phyloP scores from a whole-genome alignment of 2,888 invertebrate genomes.

The Xanthorhoe designata region DNA sequence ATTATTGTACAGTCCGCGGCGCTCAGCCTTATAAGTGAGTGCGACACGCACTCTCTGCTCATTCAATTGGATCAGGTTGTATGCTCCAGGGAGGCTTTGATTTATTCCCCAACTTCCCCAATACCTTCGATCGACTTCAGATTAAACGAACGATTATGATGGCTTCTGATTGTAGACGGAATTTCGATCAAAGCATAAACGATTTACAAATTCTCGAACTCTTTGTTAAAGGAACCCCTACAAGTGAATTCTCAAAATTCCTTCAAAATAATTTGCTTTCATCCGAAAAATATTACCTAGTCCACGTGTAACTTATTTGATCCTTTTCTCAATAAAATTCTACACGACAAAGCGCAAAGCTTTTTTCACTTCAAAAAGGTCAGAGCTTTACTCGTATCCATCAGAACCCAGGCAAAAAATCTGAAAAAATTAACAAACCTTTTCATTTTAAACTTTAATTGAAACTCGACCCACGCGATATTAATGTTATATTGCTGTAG shows the following conservation, averaged over 20 bases:
- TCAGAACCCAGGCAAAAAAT: neutral
- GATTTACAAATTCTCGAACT: neutral
- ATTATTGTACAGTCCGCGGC: neutral
- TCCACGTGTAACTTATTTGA: neutral
- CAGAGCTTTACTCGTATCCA: neutral
- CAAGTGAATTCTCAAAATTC: neutral
- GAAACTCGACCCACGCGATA: neutral
- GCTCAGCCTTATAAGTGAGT: conserved; percentile 2
- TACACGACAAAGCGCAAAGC: neutral
- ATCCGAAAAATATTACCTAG: no score
- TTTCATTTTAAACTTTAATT: neutral
- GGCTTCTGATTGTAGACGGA: conserved; percentile 5
- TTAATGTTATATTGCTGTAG: neutral
- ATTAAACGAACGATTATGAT: neutral
- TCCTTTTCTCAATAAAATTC: neutral
- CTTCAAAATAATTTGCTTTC: neutral
- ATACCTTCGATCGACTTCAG: conserved; percentile 3
- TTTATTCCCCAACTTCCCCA: conserved; percentile 18
- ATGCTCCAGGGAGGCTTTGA: conserved; percentile 7
- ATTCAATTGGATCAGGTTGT: conserved; percentile 9
- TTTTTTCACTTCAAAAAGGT: neutral
- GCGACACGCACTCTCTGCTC: conserved; percentile 8
- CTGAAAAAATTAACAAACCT: neutral
- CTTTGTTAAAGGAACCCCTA: neutral
- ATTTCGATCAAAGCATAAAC: conserved; percentile 2